Evolutionary conservation across 1,140 invertebrate species (phyloP).

Genomic region (Euglossa dilemma): DNA sequence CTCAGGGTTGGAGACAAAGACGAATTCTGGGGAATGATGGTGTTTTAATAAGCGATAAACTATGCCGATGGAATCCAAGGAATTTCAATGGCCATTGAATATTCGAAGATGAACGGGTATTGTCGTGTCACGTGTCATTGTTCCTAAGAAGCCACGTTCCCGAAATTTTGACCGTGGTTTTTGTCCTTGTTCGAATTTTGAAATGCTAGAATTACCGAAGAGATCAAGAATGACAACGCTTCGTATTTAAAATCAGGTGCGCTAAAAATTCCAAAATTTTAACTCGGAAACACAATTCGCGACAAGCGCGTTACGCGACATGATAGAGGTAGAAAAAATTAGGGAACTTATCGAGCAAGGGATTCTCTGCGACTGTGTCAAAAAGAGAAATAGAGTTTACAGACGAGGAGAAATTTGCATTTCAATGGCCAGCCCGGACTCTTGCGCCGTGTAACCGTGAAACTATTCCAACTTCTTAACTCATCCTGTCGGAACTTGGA

Average conservation of each 20-base stretch:
- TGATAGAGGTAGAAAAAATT: background rate
- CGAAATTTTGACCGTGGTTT: background rate
- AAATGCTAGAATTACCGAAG: no score
- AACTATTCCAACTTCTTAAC: constrained; percentile 11
- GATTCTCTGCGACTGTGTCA: background rate
- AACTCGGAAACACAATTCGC: no score
- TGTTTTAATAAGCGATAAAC: background rate
- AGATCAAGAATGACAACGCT: background rate
- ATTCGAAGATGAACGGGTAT: background rate
- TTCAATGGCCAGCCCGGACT: background rate
- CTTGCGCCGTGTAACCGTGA: background rate
- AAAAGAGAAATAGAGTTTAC: background rate
- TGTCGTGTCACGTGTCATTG: background rate
- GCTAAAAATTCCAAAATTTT: no score
- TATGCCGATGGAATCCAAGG: background rate
- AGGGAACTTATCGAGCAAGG: no score
- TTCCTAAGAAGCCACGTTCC: background rate
- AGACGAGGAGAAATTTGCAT: constrained; percentile 1
- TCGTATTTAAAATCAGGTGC: no score
- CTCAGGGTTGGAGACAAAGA: background rate
- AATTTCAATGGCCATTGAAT: background rate
- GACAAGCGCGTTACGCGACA: no score
- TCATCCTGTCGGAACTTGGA: constrained; percentile 7
- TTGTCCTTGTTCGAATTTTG: background rate
- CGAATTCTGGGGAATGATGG: background rate